Evolutionary conservation across 2,797 vertebrate genomes (phyloP).

Genomic region (Coranthus polyacanthus): DNA sequence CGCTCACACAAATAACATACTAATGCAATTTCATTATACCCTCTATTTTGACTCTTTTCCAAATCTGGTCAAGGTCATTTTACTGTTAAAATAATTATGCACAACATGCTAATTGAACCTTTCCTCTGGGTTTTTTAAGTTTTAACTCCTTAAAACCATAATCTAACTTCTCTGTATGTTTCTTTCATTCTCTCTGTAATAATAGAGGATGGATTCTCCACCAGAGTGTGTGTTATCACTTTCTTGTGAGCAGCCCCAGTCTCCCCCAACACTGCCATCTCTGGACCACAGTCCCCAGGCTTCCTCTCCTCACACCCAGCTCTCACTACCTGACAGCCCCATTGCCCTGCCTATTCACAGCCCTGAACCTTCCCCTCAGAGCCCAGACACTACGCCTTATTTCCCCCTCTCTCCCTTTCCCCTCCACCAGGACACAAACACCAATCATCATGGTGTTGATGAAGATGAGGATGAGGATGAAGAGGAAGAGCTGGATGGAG

Average conservation of each 20-base stretch:
- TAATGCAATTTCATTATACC: constrained; percentile 16
- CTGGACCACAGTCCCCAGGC: constrained; percentile 84
- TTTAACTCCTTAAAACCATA: constrained; percentile 15
- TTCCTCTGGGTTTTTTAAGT: constrained; percentile 39
- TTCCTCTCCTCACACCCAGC: constrained; percentile 66
- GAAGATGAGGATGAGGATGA: constrained; percentile 74
- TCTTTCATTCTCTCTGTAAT: constrained; percentile 33
- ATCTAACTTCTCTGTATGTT: constrained; percentile 17
- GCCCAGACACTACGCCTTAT: constrained; percentile 76
- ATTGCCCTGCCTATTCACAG: constrained; percentile 66
- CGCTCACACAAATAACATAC: constrained; percentile 13
- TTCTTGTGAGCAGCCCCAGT: constrained; percentile 83
- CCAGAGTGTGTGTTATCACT: constrained; percentile 86
- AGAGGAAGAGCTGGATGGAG: constrained; percentile 72
- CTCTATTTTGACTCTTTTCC: constrained; percentile 17
- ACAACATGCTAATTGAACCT: constrained; percentile 57
- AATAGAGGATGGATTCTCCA: constrained; percentile 88
- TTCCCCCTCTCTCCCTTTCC: constrained; percentile 80
- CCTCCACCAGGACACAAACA: constrained; percentile 61
- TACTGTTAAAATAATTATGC: constrained; percentile 44
- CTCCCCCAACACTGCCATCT: constrained; percentile 82
- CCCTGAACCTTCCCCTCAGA: constrained; percentile 75
- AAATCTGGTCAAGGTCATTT: constrained; percentile 33
- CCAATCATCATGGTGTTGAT: constrained; percentile 40
- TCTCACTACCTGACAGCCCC: constrained; percentile 70